phyloP scores from a whole-genome alignment of 2,113 vertebrate genomes.

The Arothron firmamentum region DNA sequence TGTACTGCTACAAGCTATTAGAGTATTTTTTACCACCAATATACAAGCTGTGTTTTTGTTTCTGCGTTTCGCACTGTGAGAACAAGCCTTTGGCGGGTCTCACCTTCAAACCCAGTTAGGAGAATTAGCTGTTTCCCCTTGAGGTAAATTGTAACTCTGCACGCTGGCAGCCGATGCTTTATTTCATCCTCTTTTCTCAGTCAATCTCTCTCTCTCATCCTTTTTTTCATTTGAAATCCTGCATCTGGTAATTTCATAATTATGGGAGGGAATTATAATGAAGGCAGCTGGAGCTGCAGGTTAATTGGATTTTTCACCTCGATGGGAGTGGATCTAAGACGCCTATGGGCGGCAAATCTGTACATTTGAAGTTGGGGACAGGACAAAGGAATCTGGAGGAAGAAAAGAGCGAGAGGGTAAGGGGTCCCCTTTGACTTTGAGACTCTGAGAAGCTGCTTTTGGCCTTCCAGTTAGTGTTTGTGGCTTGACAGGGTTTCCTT shows the following conservation, averaged over 20 bases:
- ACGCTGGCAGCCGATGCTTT: constrained; percentile 50
- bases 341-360: constrained; percentile 66
- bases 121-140: constrained; percentile 45
- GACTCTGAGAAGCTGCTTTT: constrained; percentile 63
- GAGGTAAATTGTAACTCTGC: constrained; percentile 55
- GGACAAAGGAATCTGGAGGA: constrained; percentile 66
- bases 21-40: too few relatives aligned
- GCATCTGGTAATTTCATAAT: constrained; percentile 78
- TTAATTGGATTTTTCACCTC: constrained; percentile 80
- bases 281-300: constrained; percentile 71
- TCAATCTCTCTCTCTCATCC: constrained; percentile 57
- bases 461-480: constrained; percentile 55
- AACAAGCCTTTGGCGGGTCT: constrained; percentile 48
- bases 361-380: constrained; percentile 70
- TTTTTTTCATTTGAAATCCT: constrained; percentile 74
- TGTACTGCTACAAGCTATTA: too few relatives aligned
- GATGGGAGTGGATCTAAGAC: constrained; percentile 69
- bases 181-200: constrained; percentile 63
- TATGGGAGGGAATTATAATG: constrained; percentile 75
- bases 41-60: background rate
- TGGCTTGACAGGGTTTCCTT: constrained; percentile 56
- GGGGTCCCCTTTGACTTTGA: constrained; percentile 65
- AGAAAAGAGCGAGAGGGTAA: constrained; percentile 59
- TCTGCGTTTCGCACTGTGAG: constrained; percentile 45
- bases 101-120: constrained; percentile 50